These are phyloP conservation scores for Drosophila multiciliata DNA, from an alignment of 2,888 invertebrate genomes.

Conservation along the genomic window DNA sequence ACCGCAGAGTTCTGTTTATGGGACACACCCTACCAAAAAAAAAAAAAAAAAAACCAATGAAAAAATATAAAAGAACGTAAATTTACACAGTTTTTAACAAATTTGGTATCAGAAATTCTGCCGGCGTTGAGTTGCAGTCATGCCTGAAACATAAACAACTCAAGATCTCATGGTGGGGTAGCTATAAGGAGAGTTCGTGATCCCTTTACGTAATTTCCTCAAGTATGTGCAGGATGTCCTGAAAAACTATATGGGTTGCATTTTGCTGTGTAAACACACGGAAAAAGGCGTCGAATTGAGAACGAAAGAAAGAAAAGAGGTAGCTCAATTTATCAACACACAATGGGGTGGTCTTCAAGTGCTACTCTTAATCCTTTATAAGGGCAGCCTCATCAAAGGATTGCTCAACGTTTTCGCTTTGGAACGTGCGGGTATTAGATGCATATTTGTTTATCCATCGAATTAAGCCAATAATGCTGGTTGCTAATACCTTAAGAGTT, in stretches of 20 bases:
- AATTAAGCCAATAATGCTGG: constrained; percentile 58
- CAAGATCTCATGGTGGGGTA: constrained; percentile 50
- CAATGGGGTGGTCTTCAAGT: constrained; percentile 59
- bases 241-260: constrained; percentile 65
- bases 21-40: constrained; percentile 71
- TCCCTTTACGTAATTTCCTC: constrained; percentile 79
- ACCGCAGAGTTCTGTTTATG: constrained; percentile 70
- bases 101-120: constrained; percentile 66
- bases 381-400: constrained; percentile 65
- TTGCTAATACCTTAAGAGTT: constrained; percentile 2
- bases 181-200: constrained; percentile 63
- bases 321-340: constrained; percentile 24
- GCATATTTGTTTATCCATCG: constrained; percentile 39
- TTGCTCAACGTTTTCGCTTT: constrained; percentile 34
- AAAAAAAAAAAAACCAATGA: constrained; percentile 3
- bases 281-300: constrained; percentile 69
- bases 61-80: constrained; percentile 59
- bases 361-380: constrained; percentile 63
- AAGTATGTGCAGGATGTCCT: constrained; percentile 65
- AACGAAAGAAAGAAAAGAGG: constrained; percentile 36
- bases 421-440: constrained; percentile 72
- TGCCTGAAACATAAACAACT: constrained; percentile 79
- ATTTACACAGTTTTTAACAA: constrained; percentile 79
- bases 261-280: constrained; percentile 78
- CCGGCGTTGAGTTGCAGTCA: constrained; percentile 71